phyloP scores from a whole-genome alignment of 2,888 invertebrate species.

The Leptura quadrifasciata region DNA sequence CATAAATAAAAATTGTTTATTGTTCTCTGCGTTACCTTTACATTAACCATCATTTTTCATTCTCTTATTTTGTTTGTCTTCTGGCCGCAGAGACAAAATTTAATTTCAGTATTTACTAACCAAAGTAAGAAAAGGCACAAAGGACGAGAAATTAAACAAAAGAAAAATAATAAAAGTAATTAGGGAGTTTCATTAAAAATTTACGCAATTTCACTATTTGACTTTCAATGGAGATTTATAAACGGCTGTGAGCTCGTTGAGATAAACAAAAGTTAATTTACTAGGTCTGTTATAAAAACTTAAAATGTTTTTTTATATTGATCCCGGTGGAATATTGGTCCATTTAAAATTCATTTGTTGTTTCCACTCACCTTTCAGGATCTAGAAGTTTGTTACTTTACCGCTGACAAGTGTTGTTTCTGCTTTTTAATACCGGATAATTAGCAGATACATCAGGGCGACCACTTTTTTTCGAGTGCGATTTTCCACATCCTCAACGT shows the following conservation, averaged over 20 bases:
- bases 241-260: background rate
- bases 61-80: slow-evolving; percentile 6
- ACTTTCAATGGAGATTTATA: slow-evolving; percentile 12
- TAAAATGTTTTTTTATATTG: background rate
- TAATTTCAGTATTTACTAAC: slow-evolving; percentile 20
- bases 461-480: too few relatives aligned
- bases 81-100: slow-evolving; percentile 17
- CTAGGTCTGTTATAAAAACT: background rate
- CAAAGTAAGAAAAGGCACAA: background rate
- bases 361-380: background rate
- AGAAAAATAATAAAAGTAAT: slow-evolving; percentile 42
- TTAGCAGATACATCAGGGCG: too few relatives aligned
- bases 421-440: too few relatives aligned
- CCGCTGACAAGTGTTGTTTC: too few relatives aligned
- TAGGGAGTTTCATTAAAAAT: slow-evolving; percentile 31
- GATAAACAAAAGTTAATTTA: background rate
- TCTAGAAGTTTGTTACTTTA: too few relatives aligned
- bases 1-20: background rate
- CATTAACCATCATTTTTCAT: background rate
- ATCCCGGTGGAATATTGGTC: background rate
- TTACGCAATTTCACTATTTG: slow-evolving; percentile 28
- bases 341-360: background rate
- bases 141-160: slow-evolving; percentile 33
- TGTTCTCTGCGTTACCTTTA: background rate
- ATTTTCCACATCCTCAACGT: too few relatives aligned